Percentiles rank a stretch among this genome's conserved stretches.
phyloP scores from a whole-genome alignment of 2,797 vertebrate species.

The Bovichtus variegatus region DNA sequence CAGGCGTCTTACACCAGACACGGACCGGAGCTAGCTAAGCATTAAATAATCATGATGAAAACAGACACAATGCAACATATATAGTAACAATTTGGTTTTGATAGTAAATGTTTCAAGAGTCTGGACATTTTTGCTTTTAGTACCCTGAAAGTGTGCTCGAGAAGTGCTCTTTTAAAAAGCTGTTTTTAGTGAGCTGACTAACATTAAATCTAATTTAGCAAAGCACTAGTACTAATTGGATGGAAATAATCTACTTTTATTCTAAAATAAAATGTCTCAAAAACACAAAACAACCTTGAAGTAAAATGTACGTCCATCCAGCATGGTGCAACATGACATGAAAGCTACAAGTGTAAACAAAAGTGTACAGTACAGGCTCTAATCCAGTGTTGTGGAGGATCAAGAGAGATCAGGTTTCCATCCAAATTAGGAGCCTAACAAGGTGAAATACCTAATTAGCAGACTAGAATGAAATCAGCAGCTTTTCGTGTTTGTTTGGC shows the following conservation, averaged over 20 bases:
- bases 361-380: not conserved
- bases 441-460: not conserved
- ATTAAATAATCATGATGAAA: too few species aligned
- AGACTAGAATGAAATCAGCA: not conserved
- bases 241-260: not conserved
- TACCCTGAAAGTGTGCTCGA: too few species aligned
- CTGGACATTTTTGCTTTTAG: too few species aligned
- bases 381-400: not conserved
- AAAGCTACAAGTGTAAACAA: not conserved
- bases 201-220: not conserved
- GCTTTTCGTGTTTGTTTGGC: conserved; percentile 1
- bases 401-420: not conserved
- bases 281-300: not conserved
- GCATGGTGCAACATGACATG: conserved; percentile 4
- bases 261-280: not conserved
- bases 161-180: too few species aligned
- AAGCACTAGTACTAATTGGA: not conserved
- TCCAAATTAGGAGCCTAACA: not conserved
- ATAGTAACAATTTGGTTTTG: too few species aligned
- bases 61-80: too few species aligned
- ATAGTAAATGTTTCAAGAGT: too few species aligned
- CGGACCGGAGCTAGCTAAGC: too few species aligned
- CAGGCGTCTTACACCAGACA: too few species aligned
- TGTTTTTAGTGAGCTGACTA: not conserved
- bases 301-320: not conserved